Percentiles rank a stretch among this genome's conserved stretches.
Evolutionary conservation across 2,888 invertebrate species (phyloP).

Genomic region (Nudaria mundana): DNA sequence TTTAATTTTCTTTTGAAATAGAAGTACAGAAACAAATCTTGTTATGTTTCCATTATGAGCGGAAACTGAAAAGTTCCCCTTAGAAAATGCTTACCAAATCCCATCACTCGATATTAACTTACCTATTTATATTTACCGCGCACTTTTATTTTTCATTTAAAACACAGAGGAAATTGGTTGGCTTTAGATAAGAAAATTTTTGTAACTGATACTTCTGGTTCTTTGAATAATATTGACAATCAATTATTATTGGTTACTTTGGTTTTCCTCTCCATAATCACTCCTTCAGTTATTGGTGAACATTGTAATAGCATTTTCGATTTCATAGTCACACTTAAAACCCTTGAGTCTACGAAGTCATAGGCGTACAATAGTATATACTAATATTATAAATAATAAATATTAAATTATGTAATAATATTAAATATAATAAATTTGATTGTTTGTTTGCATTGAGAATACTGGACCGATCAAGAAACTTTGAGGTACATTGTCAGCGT

Average conservation of each 20-base stretch:
- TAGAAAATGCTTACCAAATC: background rate
- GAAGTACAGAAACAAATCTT: background rate
- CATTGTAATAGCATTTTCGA: background rate
- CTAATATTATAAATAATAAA: too few species aligned
- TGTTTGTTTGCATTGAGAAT: too few species aligned
- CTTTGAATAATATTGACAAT: slow-evolving; percentile 6
- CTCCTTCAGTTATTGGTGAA: background rate
- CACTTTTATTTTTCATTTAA: slow-evolving; percentile 1
- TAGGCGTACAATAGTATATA: too few species aligned
- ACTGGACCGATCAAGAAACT: too few species aligned
- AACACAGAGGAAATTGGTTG: slow-evolving; percentile 1
- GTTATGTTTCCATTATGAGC: slow-evolving; percentile 4
- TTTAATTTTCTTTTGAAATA: background rate
- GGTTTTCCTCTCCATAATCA: background rate
- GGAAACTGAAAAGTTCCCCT: background rate
- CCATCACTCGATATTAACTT: slow-evolving; percentile 2
- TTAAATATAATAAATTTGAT: too few species aligned
- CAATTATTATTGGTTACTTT: slow-evolving; percentile 1
- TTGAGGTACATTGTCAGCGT: too few species aligned
- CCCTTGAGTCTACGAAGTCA: too few species aligned
- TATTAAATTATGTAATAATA: too few species aligned
- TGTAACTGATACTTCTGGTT: slow-evolving; percentile 3
- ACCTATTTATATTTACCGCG: slow-evolving; percentile 2
- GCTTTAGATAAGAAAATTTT: background rate
- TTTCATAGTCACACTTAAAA: too few species aligned